These are phyloP conservation scores for Gallinago undulata DNA, from an alignment of 2,113 vertebrate species.

Conservation along the genomic window DNA sequence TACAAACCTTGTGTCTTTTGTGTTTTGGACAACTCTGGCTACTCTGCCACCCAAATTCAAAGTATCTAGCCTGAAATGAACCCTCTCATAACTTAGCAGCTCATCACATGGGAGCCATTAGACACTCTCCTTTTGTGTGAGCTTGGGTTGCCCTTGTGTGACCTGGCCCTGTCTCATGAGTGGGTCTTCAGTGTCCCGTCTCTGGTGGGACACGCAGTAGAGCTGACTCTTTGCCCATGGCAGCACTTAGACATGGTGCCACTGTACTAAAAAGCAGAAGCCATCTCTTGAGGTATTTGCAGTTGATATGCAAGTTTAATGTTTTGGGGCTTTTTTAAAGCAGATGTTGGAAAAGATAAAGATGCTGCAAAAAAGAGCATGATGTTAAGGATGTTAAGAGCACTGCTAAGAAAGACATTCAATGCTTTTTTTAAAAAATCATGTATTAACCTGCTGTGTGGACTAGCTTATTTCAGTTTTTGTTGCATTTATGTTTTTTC, in stretches of 20 bases:
- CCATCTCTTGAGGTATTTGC: neutral
- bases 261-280: neutral
- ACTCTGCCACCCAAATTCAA: neutral
- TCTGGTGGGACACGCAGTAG: no score
- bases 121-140: neutral
- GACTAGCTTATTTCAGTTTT: neutral
- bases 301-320: neutral
- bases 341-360: neutral
- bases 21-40: neutral
- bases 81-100: neutral
- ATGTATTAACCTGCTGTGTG: neutral
- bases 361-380: neutral
- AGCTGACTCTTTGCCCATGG: neutral
- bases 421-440: accelerated
- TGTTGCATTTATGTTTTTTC: neutral
- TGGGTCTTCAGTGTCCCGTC: neutral
- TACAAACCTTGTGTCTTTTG: neutral
- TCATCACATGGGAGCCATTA: neutral
- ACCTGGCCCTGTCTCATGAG: neutral
- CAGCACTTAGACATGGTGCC: neutral
- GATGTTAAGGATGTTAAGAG: no score
- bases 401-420: neutral
- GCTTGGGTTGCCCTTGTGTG: neutral
- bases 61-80: neutral
- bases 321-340: neutral